These are phyloP conservation scores for Actinia equina DNA, from an alignment of 64 coral and sea anemone species.

Conservation along the genomic window DNA sequence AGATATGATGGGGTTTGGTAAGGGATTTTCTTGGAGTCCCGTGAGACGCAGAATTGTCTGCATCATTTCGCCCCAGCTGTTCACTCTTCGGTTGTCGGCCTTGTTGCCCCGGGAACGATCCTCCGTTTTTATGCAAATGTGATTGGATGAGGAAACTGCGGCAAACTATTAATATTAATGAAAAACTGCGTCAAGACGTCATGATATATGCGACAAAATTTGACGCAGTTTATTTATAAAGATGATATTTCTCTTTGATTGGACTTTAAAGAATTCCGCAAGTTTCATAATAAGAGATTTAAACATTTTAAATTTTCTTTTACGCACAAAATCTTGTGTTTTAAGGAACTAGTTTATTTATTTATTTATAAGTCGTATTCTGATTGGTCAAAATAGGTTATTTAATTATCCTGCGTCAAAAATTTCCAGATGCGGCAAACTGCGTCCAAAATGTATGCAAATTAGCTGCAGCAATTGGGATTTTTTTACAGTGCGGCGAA, in stretches of 20 bases:
- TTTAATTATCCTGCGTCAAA: not conserved
- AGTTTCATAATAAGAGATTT: no score
- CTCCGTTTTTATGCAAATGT: not conserved
- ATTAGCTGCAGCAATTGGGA: not conserved
- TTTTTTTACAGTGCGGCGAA: not conserved
- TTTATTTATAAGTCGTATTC: not conserved
- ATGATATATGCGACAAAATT: not conserved
- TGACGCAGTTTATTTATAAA: not conserved
- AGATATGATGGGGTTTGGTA: not conserved
- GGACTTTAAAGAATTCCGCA: no score
- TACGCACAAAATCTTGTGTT: no score
- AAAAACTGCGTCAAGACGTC: not conserved
- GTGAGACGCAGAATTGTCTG: not conserved
- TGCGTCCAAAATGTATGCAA: not conserved
- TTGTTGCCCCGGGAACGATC: not conserved
- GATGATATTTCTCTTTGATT: no score
- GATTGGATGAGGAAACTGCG: not conserved
- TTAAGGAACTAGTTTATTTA: no score
- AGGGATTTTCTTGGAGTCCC: not conserved
- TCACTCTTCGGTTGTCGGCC: not conserved
- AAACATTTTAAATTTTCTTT: no score
- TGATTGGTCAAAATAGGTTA: not conserved
- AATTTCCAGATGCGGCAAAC: not conserved
- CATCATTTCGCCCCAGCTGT: not conserved
- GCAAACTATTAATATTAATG: conserved; percentile 4